Conservation (phyloP, 2,113 vertebrate genomes). For the Theristicus caerulescens region DNA sequence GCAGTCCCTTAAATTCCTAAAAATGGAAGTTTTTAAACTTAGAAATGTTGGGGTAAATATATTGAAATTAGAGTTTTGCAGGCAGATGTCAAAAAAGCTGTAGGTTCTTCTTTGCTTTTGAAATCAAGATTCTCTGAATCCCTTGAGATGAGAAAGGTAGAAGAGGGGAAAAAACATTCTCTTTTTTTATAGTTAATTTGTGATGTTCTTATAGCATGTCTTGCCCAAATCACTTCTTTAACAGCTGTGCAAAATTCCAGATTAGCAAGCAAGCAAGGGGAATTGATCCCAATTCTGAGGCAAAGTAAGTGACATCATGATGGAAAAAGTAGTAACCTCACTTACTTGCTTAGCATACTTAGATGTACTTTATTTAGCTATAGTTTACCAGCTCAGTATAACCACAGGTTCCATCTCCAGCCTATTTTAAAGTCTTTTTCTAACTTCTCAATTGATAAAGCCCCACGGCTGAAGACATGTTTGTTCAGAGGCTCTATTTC, state of each 20-base stretch:
- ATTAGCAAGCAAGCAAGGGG: neutral
- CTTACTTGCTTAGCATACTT: neutral
- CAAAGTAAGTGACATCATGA: neutral
- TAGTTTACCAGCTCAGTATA: neutral
- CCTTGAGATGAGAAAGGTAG: neutral
- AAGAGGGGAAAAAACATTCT: neutral
- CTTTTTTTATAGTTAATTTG: neutral
- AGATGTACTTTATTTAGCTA: neutral
- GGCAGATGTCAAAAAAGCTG: neutral
- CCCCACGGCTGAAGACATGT: neutral
- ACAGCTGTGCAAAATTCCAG: neutral
- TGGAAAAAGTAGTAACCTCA: neutral
- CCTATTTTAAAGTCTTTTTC: neutral
- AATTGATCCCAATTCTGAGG: neutral
- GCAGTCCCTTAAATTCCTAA: neutral
- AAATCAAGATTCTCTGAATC: neutral
- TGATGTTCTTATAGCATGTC: neutral
- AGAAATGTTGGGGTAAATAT: neutral
- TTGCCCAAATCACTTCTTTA: neutral
- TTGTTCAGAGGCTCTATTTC: conserved; percentile 25
- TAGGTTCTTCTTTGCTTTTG: neutral
- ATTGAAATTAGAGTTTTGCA: neutral
- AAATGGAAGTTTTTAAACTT: neutral
- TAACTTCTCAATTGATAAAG: neutral
- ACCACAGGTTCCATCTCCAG: neutral